Conservation (phyloP, 2,797 vertebrate species). For the Oceanodroma leucorhoa region DNA sequence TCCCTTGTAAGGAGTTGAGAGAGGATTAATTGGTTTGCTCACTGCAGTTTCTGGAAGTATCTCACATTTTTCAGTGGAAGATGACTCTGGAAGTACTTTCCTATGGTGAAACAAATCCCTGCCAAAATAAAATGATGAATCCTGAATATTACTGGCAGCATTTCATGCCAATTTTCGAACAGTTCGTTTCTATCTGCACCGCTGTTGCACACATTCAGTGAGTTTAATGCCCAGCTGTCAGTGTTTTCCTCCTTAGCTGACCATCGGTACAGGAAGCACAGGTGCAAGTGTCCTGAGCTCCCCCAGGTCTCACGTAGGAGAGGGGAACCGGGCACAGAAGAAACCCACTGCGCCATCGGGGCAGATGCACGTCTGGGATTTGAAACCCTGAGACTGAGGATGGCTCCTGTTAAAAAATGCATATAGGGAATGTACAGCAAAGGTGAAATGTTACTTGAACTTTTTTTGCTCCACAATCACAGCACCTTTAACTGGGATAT, state of each 20-base stretch:
- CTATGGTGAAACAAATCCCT: constrained; percentile 63
- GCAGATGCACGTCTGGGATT: background rate
- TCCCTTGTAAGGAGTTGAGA: constrained; percentile 58
- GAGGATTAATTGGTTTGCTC: constrained; percentile 65
- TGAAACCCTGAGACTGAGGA: background rate
- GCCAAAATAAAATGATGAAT: constrained; percentile 69
- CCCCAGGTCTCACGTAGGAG: background rate
- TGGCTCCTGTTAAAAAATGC: background rate
- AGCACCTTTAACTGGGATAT: background rate
- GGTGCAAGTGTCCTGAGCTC: background rate
- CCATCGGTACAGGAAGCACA: background rate
- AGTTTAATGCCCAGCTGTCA: constrained; percentile 32
- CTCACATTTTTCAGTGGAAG: constrained; percentile 62
- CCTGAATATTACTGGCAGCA: constrained; percentile 57
- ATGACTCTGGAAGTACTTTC: constrained; percentile 67
- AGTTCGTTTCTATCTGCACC: background rate
- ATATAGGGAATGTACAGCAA: background rate
- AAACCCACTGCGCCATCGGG: background rate
- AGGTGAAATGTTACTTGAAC: background rate
- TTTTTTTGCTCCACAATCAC: background rate
- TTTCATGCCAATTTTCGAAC: constrained; percentile 43
- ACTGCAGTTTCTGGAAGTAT: constrained; percentile 62
- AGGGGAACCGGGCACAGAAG: background rate
- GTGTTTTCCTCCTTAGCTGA: constrained; percentile 15
- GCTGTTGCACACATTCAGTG: fast-evolving